Percentiles rank a stretch among this genome's conserved stretches.
Conservation (phyloP, 2,113 vertebrate genomes). For the Melanocharis versteri region DNA sequence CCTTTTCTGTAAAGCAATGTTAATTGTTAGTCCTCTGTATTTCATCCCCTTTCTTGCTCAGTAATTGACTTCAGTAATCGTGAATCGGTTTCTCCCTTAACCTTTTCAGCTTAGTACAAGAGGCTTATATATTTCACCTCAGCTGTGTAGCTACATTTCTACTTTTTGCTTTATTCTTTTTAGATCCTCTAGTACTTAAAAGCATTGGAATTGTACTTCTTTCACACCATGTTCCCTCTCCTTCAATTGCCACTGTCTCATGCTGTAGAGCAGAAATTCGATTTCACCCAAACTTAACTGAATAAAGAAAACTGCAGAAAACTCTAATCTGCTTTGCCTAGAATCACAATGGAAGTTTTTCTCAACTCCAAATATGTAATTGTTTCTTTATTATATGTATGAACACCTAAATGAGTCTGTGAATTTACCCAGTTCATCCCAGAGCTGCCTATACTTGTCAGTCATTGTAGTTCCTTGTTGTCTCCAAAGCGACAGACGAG, state of each 20-base stretch:
- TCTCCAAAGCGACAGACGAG: conserved; percentile 87
- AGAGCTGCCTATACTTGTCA: conserved; percentile 96
- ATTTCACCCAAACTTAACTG: background rate
- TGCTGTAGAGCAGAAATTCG: background rate
- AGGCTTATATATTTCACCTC: background rate
- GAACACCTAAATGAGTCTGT: background rate
- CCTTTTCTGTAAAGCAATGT: background rate
- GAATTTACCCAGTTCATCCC: conserved; percentile 86
- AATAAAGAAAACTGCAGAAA: background rate
- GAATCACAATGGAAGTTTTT: background rate
- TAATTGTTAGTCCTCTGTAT: background rate
- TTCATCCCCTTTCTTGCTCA: background rate
- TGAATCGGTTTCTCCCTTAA: background rate
- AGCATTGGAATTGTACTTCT: background rate
- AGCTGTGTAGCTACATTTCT: background rate
- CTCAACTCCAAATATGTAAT: background rate
- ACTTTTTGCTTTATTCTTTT: background rate
- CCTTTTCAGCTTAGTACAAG: background rate
- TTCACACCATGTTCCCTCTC: background rate
- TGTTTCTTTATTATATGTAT: background rate
- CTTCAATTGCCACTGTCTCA: background rate
- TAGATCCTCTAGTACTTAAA: background rate
- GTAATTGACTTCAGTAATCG: background rate
- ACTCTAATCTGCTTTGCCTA: background rate
- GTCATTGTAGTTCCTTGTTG: conserved; percentile 96